phyloP scores from a whole-genome alignment of 2,797 vertebrate species.

The Chromobotia macracanthus region DNA sequence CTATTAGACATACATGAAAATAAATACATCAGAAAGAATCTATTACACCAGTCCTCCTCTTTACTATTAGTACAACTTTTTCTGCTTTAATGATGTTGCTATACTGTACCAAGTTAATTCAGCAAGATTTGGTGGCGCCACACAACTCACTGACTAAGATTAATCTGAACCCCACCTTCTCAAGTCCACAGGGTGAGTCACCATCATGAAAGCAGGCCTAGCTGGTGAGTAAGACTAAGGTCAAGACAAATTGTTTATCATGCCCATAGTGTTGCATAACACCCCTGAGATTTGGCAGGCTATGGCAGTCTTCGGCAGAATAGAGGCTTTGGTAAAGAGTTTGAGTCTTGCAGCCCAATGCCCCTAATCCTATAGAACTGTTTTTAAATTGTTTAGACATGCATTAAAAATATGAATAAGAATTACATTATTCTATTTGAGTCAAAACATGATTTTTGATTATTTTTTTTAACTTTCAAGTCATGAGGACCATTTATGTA shows the following conservation, averaged over 20 bases:
- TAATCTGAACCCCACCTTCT: not conserved
- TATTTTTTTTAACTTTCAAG: not conserved
- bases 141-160: not conserved
- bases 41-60: too few species aligned
- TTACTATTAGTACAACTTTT: too few species aligned
- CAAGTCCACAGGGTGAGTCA: not conserved
- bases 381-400: not conserved
- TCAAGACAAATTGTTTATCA: conserved; percentile 18
- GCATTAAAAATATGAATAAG: not conserved
- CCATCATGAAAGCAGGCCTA: conserved; percentile 5
- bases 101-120: not conserved
- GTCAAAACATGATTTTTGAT: not conserved
- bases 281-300: not conserved
- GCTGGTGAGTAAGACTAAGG: not conserved
- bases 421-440: not conserved
- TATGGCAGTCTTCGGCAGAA: not conserved
- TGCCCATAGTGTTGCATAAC: conserved; percentile 1
- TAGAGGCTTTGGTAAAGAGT: not conserved
- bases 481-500: not conserved
- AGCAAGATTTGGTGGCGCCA: not conserved
- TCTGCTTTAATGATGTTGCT: not conserved
- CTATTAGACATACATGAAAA: too few species aligned
- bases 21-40: too few species aligned
- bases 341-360: not conserved
- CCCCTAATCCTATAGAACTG: not conserved